Conservation (phyloP, 2,888 invertebrate species). For the Shargacucullia verbasci region DNA sequence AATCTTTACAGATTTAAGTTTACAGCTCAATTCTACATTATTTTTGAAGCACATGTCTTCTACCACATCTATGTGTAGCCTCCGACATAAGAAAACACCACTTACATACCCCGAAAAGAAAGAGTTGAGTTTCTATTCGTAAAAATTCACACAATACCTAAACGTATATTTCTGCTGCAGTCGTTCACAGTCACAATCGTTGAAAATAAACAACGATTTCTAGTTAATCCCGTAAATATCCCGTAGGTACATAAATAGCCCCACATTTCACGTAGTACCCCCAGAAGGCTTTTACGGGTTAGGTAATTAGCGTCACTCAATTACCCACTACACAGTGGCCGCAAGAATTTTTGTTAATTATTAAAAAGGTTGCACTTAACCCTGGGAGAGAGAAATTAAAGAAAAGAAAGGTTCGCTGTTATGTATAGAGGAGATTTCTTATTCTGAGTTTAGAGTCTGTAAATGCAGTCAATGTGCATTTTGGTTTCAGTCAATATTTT, state of each 20-base stretch:
- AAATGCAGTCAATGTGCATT: neutral
- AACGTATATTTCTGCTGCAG: constrained; percentile 26
- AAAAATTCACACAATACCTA: constrained; percentile 3
- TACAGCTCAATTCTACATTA: no score
- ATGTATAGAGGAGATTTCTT: neutral
- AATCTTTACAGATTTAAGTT: no score
- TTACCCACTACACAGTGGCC: constrained; percentile 80
- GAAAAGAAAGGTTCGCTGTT: constrained; percentile 8
- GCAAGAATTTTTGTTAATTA: constrained; percentile 86
- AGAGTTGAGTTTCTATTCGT: constrained; percentile 1
- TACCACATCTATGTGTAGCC: no score
- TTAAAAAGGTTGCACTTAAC: constrained; percentile 87
- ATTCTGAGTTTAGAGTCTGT: neutral
- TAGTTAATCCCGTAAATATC: constrained; percentile 70
- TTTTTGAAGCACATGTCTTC: no score
- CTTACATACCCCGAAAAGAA: no score
- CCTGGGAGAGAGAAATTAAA: constrained; percentile 57
- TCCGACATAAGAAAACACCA: no score
- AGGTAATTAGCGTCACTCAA: constrained; percentile 88
- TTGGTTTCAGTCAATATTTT: no score
- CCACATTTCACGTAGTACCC: constrained; percentile 72
- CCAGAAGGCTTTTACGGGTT: constrained; percentile 84
- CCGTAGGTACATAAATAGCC: constrained; percentile 72
- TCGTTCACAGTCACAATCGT: constrained; percentile 50
- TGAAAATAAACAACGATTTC: constrained; percentile 67